These are phyloP conservation scores for Chironomus tepperi DNA, from an alignment of 1,140 invertebrate species.

Conservation along the genomic window DNA sequence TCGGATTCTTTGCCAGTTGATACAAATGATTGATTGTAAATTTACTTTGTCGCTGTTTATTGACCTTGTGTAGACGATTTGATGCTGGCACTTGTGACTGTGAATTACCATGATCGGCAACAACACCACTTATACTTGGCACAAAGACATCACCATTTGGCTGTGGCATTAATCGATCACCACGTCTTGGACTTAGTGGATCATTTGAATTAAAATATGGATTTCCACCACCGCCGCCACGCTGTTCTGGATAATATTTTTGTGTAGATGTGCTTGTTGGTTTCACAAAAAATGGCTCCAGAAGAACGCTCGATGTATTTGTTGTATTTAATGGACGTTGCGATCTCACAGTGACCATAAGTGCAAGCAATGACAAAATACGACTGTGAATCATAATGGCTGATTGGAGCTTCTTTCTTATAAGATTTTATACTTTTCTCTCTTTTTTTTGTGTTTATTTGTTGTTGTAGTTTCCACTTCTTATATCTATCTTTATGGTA, in stretches of 20 bases:
- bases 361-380: not conserved
- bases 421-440: not conserved
- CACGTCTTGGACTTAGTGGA: not conserved
- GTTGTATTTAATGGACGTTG: constrained; percentile 16
- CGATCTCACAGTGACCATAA: not conserved
- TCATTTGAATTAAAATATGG: not conserved
- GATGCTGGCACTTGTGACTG: constrained; percentile 12
- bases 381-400: not conserved
- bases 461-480: not conserved
- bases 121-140: not conserved
- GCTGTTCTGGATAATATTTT: not conserved
- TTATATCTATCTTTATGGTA: not conserved
- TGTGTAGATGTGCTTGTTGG: not conserved
- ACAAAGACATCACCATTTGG: not conserved
- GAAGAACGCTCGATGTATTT: not conserved
- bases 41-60: not conserved
- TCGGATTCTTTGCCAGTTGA: not conserved
- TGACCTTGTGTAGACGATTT: constrained; percentile 6
- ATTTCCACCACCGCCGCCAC: not conserved
- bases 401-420: not conserved
- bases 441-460: not conserved
- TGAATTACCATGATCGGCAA: not conserved
- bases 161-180: not conserved
- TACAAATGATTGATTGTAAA: not conserved
- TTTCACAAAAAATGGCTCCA: constrained; percentile 9